Conservation (phyloP, 2,113 vertebrate genomes). For the Epinephelus fuscoguttatus region DNA sequence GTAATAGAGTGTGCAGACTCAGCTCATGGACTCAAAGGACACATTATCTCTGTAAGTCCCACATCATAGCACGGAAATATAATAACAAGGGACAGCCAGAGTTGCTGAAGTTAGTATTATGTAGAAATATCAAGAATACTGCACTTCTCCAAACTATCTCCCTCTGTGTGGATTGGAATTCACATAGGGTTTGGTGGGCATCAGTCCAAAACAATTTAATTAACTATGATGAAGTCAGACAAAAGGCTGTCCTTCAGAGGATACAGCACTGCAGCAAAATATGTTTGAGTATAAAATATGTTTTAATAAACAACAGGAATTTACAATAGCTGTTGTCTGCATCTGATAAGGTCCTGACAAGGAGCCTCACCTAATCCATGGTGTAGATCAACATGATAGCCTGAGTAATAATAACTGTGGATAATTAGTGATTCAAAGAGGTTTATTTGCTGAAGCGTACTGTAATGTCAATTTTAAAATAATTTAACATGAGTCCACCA, state of each 20-base stretch:
- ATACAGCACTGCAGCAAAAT: background rate
- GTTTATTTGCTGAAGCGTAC: background rate
- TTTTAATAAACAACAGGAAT: background rate
- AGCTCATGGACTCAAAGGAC: constrained; percentile 97
- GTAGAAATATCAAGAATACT: background rate
- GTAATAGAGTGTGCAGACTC: constrained; percentile 99
- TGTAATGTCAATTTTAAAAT: no score
- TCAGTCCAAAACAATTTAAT: background rate
- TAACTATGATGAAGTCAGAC: background rate
- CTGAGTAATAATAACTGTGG: background rate
- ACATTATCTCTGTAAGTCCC: constrained; percentile 96
- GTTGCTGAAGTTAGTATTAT: background rate
- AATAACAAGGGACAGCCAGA: background rate
- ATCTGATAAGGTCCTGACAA: background rate
- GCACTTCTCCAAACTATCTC: background rate
- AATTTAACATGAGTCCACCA: background rate
- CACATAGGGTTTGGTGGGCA: background rate
- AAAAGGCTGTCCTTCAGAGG: background rate
- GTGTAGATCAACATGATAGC: background rate
- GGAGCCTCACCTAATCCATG: background rate
- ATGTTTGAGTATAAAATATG: background rate
- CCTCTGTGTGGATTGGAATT: background rate
- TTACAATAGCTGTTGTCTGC: background rate
- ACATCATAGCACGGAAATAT: background rate
- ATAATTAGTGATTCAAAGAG: background rate